phyloP scores from a whole-genome alignment of 2,113 vertebrate species.

The Phaethornis superciliosus region DNA sequence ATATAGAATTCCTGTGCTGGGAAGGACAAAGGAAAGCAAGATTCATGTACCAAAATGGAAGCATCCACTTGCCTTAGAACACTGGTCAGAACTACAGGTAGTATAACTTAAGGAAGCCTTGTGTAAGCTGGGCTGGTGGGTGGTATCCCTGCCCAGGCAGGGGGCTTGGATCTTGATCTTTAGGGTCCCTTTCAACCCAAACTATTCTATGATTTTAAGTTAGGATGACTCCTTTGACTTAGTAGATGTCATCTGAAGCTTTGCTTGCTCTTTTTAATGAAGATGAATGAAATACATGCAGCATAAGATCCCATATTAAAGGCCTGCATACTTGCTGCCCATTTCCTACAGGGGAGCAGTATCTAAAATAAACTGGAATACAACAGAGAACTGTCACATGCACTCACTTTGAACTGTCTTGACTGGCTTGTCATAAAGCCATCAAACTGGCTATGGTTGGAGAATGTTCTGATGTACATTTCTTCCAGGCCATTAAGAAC shows the following conservation, averaged over 20 bases:
- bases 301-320: background rate
- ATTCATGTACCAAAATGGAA: background rate
- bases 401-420: background rate
- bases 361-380: background rate
- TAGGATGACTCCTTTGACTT: background rate
- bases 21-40: background rate
- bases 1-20: background rate
- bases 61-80: background rate
- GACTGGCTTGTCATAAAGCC: background rate
- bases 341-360: background rate
- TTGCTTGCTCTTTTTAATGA: background rate
- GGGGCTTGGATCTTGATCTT: too few species aligned
- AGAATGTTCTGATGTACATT: background rate
- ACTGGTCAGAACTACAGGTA: background rate
- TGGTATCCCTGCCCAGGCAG: too few species aligned
- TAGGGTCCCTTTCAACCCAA: too few species aligned
- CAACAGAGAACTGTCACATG: background rate
- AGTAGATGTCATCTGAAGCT: background rate
- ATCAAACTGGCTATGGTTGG: background rate
- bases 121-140: too few species aligned
- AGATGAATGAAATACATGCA: background rate
- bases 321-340: background rate
- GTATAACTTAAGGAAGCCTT: too few species aligned
- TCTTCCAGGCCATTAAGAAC: slow-evolving; percentile 25
- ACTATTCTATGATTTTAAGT: background rate